These are phyloP conservation scores for Isaurus tuberculatus DNA, from an alignment of 92 coral and sea anemone species.

Conservation along the genomic window DNA sequence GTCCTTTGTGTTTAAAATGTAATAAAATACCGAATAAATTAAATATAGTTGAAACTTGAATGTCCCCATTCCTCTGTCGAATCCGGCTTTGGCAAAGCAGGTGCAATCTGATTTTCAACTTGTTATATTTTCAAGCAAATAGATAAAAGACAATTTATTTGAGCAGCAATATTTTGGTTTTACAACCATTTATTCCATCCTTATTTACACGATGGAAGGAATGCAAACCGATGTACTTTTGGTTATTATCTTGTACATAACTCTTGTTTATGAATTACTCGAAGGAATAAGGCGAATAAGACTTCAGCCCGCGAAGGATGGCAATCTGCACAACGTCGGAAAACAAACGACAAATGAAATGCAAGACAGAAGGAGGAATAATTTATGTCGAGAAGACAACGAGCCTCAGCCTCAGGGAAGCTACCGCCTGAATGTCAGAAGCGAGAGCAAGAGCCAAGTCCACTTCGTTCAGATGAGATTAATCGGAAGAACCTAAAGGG, in stretches of 20 bases:
- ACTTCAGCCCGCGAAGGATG: constrained; percentile 36
- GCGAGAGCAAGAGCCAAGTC: constrained; percentile 47
- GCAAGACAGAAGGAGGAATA: constrained; percentile 16
- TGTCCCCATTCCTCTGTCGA: neutral
- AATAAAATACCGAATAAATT: no score
- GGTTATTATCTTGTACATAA: constrained; percentile 64
- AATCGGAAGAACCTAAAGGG: constrained; percentile 43
- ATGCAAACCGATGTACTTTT: constrained; percentile 61
- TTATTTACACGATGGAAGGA: constrained; percentile 55
- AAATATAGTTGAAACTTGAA: neutral
- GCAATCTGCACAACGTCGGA: neutral
- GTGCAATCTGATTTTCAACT: neutral
- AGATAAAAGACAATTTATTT: neutral
- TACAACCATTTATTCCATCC: neutral
- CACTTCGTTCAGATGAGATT: constrained; percentile 73
- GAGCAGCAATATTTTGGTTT: neutral
- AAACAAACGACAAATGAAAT: constrained; percentile 9
- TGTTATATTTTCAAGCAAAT: neutral
- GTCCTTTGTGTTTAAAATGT: no score
- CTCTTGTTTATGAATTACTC: constrained; percentile 69
- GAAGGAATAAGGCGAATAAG: constrained; percentile 48
- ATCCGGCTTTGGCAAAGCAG: neutral
- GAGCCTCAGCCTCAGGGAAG: constrained; percentile 13
- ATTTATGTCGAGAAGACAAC: neutral
- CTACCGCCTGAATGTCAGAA: neutral